Conservation (phyloP, 2,888 invertebrate genomes). For the Protula sp. region DNA sequence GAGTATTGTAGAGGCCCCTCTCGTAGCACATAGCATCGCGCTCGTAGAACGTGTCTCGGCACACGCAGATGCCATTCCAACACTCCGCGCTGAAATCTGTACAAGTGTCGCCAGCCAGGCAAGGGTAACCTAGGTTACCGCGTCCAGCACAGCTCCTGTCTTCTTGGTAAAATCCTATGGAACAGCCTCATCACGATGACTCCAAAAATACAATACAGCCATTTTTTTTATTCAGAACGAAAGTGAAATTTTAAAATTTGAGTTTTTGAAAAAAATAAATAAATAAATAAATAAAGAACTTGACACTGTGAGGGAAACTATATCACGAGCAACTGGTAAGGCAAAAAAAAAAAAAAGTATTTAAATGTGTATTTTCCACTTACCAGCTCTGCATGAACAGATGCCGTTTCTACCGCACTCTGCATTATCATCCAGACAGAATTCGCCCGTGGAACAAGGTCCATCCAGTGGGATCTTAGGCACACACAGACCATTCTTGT, state of each 20-base stretch:
- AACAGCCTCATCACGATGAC: too few relatives aligned
- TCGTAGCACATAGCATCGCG: conserved; percentile 8
- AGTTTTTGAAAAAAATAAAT: too few relatives aligned
- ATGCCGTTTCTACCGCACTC: background rate
- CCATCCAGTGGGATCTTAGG: conserved; percentile 11
- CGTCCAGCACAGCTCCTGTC: background rate
- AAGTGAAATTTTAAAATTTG: too few relatives aligned
- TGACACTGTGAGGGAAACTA: too few relatives aligned
- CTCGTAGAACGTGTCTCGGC: conserved; percentile 9
- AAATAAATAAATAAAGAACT: too few relatives aligned
- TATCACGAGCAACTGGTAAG: too few relatives aligned
- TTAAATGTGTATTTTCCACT: too few relatives aligned
- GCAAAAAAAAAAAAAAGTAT: too few relatives aligned
- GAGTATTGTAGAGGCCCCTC: conserved; percentile 5
- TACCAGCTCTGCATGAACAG: background rate
- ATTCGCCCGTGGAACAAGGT: conserved; percentile 13
- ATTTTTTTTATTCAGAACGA: background rate
- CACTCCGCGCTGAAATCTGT: conserved; percentile 14
- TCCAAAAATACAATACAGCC: background rate
- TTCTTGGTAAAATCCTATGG: background rate
- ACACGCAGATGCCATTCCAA: conserved; percentile 8
- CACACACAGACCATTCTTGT: conserved; percentile 13
- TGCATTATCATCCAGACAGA: conserved; percentile 12
- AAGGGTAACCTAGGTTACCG: conserved; percentile 11
- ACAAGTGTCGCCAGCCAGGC: conserved; percentile 11